Percentiles rank a stretch among this genome's conserved stretches.
phyloP scores from a whole-genome alignment of 2,797 vertebrate genomes.

The Phrynocephalus guinanensis region DNA sequence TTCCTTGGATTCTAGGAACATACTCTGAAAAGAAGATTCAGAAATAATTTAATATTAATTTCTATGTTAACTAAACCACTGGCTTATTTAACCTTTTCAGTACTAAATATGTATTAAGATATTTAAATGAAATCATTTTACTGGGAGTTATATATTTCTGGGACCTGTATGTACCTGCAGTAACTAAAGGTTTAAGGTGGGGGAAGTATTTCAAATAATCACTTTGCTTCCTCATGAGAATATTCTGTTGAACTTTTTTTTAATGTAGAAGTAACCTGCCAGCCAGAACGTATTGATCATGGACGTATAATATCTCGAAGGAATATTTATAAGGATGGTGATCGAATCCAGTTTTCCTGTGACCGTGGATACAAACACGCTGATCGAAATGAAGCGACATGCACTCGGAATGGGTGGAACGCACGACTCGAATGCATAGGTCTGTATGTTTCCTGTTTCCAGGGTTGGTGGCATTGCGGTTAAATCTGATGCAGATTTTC shows the following conservation, averaged over 20 bases:
- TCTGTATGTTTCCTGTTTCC: constrained; percentile 15
- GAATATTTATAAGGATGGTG: constrained; percentile 44
- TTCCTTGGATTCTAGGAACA: neutral
- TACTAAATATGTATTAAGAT: too few species aligned
- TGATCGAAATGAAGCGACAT: constrained; percentile 47
- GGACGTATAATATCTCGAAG: neutral
- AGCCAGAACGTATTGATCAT: neutral
- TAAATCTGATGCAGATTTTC: neutral
- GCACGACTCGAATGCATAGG: constrained; percentile 60
- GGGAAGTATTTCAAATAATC: neutral
- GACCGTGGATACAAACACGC: neutral
- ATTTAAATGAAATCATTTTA: too few species aligned
- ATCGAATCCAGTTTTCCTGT: constrained; percentile 61
- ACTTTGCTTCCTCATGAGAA: neutral
- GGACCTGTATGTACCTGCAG: too few species aligned
- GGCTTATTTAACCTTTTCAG: too few species aligned
- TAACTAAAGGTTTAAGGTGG: too few species aligned
- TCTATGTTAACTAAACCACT: too few species aligned
- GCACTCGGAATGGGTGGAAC: constrained; percentile 63
- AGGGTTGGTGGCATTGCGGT: neutral
- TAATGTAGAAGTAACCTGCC: constrained; percentile 60
- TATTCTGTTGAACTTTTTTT: neutral
- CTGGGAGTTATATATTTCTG: too few species aligned
- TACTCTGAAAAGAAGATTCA: too few species aligned
- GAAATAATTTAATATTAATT: too few species aligned